Conservation (phyloP, 1,140 invertebrate genomes). For the Nomia melanderi region DNA sequence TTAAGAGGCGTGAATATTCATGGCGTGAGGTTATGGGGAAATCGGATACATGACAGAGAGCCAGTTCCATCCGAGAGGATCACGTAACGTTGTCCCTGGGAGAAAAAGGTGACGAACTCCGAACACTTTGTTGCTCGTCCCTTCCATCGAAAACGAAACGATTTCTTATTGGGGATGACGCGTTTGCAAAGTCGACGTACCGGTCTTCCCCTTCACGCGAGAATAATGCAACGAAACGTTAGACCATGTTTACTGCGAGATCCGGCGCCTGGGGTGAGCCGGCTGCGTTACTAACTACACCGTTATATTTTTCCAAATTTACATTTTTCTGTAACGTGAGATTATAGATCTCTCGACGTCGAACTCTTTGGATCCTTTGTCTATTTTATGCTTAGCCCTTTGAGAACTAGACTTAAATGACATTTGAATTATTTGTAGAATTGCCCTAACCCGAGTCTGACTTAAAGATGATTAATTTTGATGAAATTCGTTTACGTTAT, state of each 20-base stretch:
- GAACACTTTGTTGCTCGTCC: background rate
- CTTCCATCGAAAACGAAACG: background rate
- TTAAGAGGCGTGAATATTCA: constrained; percentile 23
- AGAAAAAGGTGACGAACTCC: constrained; percentile 7
- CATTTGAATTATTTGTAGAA: too few species aligned
- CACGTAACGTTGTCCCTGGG: background rate
- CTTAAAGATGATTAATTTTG: too few species aligned
- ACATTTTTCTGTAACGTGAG: background rate
- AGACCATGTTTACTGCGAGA: constrained; percentile 12
- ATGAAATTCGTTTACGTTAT: too few species aligned
- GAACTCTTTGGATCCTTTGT: too few species aligned
- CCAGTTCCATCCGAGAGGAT: background rate
- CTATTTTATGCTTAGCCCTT: too few species aligned
- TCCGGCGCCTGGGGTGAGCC: constrained; percentile 27
- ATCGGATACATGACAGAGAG: constrained; percentile 29
- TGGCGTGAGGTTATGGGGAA: constrained; percentile 43
- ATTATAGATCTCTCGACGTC: too few species aligned
- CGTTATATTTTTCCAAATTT: constrained; percentile 9
- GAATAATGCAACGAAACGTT: constrained; percentile 17
- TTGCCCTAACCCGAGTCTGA: too few species aligned
- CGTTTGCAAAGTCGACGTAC: background rate
- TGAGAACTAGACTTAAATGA: too few species aligned
- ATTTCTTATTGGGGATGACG: background rate
- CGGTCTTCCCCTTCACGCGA: background rate
- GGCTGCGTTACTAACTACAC: constrained; percentile 2